These are phyloP conservation scores for Mesitornis unicolor DNA, from an alignment of 2,113 vertebrate species.

Conservation along the genomic window DNA sequence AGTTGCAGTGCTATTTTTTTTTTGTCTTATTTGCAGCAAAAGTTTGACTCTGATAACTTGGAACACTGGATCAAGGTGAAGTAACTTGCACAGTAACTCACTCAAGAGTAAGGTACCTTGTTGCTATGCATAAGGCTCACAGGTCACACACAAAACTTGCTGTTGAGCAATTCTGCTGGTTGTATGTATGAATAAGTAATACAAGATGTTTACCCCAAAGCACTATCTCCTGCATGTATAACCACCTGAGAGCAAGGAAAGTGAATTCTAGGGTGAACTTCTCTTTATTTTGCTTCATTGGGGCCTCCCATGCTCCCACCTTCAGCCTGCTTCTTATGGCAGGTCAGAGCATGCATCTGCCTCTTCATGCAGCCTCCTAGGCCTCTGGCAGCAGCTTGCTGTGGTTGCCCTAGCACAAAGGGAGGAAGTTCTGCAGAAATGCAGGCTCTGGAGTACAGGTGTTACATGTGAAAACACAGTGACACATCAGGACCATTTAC, in stretches of 20 bases:
- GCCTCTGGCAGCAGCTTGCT: not conserved
- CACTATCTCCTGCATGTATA: not conserved
- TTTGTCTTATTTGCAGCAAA: slow-evolving; percentile 26
- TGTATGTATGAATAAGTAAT: not conserved
- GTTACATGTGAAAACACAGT: not conserved
- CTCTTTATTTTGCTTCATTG: not conserved
- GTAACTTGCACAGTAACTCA: not conserved
- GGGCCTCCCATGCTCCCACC: not conserved
- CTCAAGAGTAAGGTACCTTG: not conserved
- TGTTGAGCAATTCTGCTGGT: not conserved
- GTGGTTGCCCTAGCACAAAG: not conserved
- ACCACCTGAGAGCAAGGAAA: not conserved
- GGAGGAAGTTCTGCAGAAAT: not conserved
- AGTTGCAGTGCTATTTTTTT: not conserved
- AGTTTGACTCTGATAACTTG: slow-evolving; percentile 59
- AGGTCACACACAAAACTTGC: not conserved
- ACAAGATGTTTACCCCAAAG: not conserved
- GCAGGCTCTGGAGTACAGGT: rapidly evolving
- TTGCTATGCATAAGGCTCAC: rapidly evolving
- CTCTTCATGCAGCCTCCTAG: not conserved
- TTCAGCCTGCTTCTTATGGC: not conserved
- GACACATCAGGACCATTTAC: rapidly evolving
- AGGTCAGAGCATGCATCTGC: not conserved
- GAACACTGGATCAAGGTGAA: slow-evolving; percentile 79
- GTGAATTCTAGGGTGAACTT: not conserved